Base-by-base conservation (phyloP, 2,797 vertebrate species). In the Picus viridis region DNA sequence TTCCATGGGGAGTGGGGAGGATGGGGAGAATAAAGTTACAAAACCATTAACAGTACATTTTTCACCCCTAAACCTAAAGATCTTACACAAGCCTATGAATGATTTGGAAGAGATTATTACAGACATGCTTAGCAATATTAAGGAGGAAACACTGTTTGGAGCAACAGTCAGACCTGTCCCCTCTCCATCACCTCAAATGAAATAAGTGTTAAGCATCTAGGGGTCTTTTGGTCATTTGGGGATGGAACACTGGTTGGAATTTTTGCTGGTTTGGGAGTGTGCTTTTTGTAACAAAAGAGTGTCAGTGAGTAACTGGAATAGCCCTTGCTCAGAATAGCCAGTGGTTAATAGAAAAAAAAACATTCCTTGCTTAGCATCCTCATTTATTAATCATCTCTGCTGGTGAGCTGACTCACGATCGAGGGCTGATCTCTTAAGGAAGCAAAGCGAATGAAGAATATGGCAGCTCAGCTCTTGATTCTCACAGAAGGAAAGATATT, bases 301-400 rank as follows among this genome's bases (percentile, higher is more conserved):
- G 30, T 76, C 75, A 91, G 29, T 1, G 0, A 78, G 43, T 47
- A 58, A 26, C 58, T 57, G 41, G 32, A 91, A 58, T 43, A 79
- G 7, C 88, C 79, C 27, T 71, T 74, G 30, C 65, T 79, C 41
- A 90, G 23, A 84, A 84, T 12, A 88, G 61, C 30, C 8, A 1
- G 16, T 56, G n/a, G n/a, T 36, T 70, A 88, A 83, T 7, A 79
- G 12, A 24, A 41, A 73, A 61, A 30, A 54, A 54, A 69, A 49
- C 77, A 54, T 26, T 32, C 34, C 41, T 91, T 74, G 54, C 61
- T 72, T 86, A 90, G 36, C 23, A 72, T 86, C 56, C 71, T 88
- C 14, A 29, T 84, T 83, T 62, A 84, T 89, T 90, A 83, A 88
- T 74, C 58, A 74, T 77, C 81, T 68, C 54, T 86, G 78, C 34